Evolutionary conservation across 23 tunicate genomes (phyloP).

Genomic region (Ciona savignyi): DNA sequence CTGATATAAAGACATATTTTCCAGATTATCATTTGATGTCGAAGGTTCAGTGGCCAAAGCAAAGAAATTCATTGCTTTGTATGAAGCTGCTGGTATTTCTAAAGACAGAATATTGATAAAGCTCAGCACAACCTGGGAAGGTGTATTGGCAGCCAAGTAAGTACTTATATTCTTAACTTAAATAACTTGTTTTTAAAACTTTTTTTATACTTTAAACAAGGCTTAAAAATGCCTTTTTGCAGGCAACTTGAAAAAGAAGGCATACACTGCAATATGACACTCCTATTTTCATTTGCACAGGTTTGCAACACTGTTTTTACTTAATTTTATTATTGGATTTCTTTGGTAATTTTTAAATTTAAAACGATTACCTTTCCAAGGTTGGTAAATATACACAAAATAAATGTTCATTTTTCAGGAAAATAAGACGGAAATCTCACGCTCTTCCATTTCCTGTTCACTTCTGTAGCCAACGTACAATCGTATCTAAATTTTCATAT

Average conservation of each 20-base stretch:
- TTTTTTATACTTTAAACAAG: neutral
- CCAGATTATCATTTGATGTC: constrained; percentile 77
- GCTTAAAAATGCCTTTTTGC: constrained; percentile 2
- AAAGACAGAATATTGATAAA: constrained; percentile 85
- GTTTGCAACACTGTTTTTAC: too few relatives aligned
- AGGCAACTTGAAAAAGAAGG: constrained; percentile 86
- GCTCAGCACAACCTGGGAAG: constrained; percentile 98
- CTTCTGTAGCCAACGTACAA: too few relatives aligned
- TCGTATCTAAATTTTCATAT: too few relatives aligned
- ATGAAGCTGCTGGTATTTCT: constrained; percentile 68
- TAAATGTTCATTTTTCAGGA: too few relatives aligned
- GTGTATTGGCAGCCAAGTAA: constrained; percentile 91
- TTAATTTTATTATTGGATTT: too few relatives aligned
- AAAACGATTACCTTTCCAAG: too few relatives aligned
- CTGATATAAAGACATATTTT: too few relatives aligned
- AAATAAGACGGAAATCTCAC: too few relatives aligned
- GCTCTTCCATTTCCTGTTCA: too few relatives aligned
- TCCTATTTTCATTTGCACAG: constrained; percentile 95
- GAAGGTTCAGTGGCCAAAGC: constrained; percentile 82
- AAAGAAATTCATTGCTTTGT: constrained; percentile 59
- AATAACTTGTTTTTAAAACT: neutral
- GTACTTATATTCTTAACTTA: neutral
- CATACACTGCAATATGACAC: constrained; percentile 97
- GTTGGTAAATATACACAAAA: too few relatives aligned
- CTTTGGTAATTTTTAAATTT: too few relatives aligned